These are phyloP conservation scores for Cephus pygmeus DNA, from an alignment of 2,888 invertebrate genomes.

Conservation along the genomic window DNA sequence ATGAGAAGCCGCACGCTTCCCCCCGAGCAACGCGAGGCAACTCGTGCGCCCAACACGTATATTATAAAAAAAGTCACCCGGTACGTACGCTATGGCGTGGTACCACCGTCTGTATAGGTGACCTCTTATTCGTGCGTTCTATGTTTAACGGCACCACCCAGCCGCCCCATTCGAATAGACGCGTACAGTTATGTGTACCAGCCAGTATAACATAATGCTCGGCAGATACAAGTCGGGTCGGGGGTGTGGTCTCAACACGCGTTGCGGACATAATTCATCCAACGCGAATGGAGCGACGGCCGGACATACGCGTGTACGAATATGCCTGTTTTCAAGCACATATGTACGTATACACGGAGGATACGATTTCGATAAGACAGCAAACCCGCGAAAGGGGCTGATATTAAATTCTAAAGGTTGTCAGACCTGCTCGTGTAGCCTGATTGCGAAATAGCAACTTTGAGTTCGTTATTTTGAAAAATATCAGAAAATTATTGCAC, in stretches of 20 bases:
- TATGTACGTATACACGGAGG: too few species aligned
- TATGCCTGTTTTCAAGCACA: conserved; percentile 40
- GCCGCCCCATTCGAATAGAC: conserved; percentile 17
- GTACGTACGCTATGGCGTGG: not conserved
- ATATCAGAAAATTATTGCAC: too few species aligned
- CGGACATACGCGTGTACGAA: conserved; percentile 45
- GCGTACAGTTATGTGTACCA: conserved; percentile 23
- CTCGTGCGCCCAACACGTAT: conserved; percentile 51
- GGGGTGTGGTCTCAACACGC: conserved; percentile 59
- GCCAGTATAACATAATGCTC: conserved; percentile 42
- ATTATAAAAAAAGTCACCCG: conserved; percentile 38
- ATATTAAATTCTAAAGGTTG: too few species aligned
- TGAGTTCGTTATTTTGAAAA: too few species aligned
- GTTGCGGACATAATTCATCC: conserved; percentile 58
- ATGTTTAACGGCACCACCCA: conserved; percentile 33
- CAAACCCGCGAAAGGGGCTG: too few species aligned
- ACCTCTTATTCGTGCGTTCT: conserved; percentile 30
- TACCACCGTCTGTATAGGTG: conserved; percentile 3
- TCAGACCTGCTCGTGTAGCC: too few species aligned
- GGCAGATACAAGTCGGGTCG: conserved; percentile 41
- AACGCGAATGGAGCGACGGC: conserved; percentile 33
- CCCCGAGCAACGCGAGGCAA: conserved; percentile 40
- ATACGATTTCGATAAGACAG: conserved; percentile 38
- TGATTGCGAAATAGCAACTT: too few species aligned
- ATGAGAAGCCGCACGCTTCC: conserved; percentile 54